Evolutionary conservation across 2,797 vertebrate species (phyloP).

Genomic region (Trematomus bernacchii): DNA sequence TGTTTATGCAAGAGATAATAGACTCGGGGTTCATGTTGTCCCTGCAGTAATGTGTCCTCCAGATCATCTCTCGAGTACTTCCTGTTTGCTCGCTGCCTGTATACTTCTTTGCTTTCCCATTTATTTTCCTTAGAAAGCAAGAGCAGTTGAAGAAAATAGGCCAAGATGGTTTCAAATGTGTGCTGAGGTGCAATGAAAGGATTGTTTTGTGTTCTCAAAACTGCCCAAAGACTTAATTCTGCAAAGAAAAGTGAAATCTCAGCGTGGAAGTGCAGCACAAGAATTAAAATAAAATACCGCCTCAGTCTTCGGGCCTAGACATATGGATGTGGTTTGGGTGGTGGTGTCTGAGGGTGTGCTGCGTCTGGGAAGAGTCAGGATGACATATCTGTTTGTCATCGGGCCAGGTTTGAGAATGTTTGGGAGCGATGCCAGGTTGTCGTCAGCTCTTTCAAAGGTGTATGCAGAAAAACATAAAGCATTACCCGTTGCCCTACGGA

Average conservation of each 20-base stretch:
- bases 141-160: slow-evolving; percentile 21
- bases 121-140: slow-evolving; percentile 22
- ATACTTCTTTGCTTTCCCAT: slow-evolving; percentile 19
- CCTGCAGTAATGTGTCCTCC: slow-evolving; percentile 23
- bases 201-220: slow-evolving; percentile 40
- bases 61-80: slow-evolving; percentile 35
- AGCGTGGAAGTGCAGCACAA: slow-evolving; percentile 41
- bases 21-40: slow-evolving; percentile 18
- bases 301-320: slow-evolving; percentile 20
- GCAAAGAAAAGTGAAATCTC: slow-evolving; percentile 9
- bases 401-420: slow-evolving; percentile 53
- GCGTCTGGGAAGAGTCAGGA: slow-evolving; percentile 66
- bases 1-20: slow-evolving; percentile 69
- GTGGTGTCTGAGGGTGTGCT: slow-evolving; percentile 41
- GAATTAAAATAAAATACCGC: slow-evolving; percentile 49
- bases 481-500: slow-evolving; percentile 4
- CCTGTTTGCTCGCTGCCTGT: slow-evolving; percentile 25
- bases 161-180: slow-evolving; percentile 43
- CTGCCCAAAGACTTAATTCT: slow-evolving; percentile 30
- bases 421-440: slow-evolving; percentile 41
- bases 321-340: slow-evolving; percentile 69
- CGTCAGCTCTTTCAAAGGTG: slow-evolving; percentile 21
- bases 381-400: slow-evolving; percentile 75
- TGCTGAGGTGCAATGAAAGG: slow-evolving; percentile 48
- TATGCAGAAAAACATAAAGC: slow-evolving; percentile 11